A percentile compares a stretch with the other conserved stretches of the same genome.
Evolutionary conservation across 2,888 invertebrate genomes (phyloP).

Genomic region (Chalcis sispes): DNA sequence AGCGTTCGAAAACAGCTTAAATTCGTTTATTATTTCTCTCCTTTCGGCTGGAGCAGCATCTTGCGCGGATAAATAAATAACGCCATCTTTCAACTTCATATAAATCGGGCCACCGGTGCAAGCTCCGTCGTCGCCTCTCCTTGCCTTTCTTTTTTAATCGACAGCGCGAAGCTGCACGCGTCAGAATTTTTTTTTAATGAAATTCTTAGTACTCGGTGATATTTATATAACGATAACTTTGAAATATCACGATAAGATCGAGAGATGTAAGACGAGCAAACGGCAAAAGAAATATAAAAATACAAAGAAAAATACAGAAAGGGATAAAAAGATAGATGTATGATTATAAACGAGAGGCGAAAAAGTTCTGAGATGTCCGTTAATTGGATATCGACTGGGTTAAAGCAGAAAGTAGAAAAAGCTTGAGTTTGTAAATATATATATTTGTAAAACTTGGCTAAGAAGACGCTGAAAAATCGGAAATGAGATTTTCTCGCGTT

Average conservation of each 20-base stretch:
- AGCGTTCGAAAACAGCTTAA: not conserved
- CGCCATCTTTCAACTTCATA: constrained; percentile 14
- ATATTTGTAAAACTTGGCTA: not conserved
- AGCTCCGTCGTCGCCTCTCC: constrained; percentile 6
- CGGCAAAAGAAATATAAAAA: constrained; percentile 10
- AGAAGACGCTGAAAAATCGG: constrained; percentile 56
- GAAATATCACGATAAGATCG: no score
- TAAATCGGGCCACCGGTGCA: not conserved
- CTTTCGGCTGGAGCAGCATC: not conserved
- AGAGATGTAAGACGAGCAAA: no score
- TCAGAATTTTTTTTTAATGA: not conserved
- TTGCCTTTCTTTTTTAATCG: not conserved
- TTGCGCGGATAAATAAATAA: constrained; percentile 26
- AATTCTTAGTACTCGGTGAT: no score
- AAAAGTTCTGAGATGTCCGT: constrained; percentile 50
- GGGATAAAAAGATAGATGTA: not conserved
- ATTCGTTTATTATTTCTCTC: constrained; percentile 33
- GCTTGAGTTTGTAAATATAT: not conserved
- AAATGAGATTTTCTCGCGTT: constrained; percentile 61
- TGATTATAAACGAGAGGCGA: no score
- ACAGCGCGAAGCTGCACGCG: not conserved
- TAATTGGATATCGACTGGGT: constrained; percentile 58
- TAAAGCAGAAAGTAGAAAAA: constrained; percentile 23
- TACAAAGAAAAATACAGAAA: not conserved
- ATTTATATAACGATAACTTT: no score